These are phyloP conservation scores for Rhadinocentrus ornatus DNA, from an alignment of 2,797 vertebrate species.

Conservation along the genomic window DNA sequence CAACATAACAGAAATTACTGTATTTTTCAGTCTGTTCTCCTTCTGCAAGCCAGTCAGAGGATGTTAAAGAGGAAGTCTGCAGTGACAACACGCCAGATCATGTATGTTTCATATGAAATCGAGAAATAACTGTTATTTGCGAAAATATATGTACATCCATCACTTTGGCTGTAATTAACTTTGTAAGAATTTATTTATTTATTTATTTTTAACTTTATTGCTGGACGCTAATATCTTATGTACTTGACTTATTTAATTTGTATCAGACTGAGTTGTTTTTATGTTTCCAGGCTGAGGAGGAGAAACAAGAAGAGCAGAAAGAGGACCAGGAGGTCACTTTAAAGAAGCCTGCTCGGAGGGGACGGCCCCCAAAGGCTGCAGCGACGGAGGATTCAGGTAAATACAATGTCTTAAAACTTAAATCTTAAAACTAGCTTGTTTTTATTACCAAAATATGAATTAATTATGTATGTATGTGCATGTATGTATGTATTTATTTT, in stretches of 20 bases:
- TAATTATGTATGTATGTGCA: too few relatives aligned
- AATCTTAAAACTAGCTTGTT: too few relatives aligned
- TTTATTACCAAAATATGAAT: too few relatives aligned
- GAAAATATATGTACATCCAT: neutral
- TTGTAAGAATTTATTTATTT: neutral
- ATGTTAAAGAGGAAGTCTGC: constrained; percentile 48
- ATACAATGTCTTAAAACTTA: neutral
- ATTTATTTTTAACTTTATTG: neutral
- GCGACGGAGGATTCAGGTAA: constrained; percentile 68
- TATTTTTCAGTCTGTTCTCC: constrained; percentile 22
- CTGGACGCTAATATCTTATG: neutral
- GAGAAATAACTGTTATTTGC: neutral
- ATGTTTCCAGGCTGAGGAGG: constrained; percentile 56
- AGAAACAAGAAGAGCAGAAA: constrained; percentile 28
- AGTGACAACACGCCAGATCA: constrained; percentile 58
- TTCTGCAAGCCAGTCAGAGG: constrained; percentile 55
- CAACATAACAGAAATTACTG: neutral
- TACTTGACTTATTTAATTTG: neutral
- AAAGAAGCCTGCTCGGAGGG: constrained; percentile 72
- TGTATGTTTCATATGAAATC: constrained; percentile 43
- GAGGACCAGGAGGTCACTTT: constrained; percentile 63
- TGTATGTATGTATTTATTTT: too few relatives aligned
- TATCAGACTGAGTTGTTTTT: neutral
- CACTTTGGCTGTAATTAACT: neutral
- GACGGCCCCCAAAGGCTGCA: constrained; percentile 71